Evolutionary conservation across 2,113 vertebrate species (phyloP).

Genomic region (Crotalus horridus): DNA sequence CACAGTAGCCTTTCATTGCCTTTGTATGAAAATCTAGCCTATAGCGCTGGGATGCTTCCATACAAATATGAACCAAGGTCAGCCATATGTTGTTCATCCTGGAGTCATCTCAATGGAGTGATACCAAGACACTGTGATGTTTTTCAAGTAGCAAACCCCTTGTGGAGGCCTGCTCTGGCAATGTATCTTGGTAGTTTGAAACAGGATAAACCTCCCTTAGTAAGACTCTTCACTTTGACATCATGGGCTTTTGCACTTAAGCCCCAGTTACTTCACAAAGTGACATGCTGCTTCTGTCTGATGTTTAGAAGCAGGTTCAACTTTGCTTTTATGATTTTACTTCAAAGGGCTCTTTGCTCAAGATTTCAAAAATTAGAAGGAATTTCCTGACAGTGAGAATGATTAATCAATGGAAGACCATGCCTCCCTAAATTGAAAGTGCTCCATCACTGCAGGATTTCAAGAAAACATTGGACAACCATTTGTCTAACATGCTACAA

Average conservation of each 20-base stretch:
- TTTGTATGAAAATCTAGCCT: neutral
- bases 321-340: neutral
- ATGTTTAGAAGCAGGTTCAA: neutral
- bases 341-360: too few species aligned
- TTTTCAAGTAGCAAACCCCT: neutral
- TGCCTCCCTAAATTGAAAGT: too few species aligned
- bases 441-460: too few species aligned
- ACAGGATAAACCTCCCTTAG: neutral
- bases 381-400: too few species aligned
- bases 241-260: neutral
- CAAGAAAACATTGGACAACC: too few species aligned
- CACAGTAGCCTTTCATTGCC: neutral
- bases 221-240: neutral
- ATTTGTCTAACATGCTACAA: too few species aligned
- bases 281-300: neutral
- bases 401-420: too few species aligned
- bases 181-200: neutral
- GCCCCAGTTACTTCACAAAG: neutral
- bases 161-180: neutral
- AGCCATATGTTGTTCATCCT: neutral
- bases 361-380: too few species aligned
- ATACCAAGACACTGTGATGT: neutral
- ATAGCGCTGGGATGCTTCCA: neutral
- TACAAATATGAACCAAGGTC: neutral
- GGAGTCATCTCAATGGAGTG: neutral